Evolutionary conservation across 1,140 invertebrate genomes (phyloP), one percentile per base, ranked within the genome.

Genomic region (Diplogasteroides magnus): DNA sequence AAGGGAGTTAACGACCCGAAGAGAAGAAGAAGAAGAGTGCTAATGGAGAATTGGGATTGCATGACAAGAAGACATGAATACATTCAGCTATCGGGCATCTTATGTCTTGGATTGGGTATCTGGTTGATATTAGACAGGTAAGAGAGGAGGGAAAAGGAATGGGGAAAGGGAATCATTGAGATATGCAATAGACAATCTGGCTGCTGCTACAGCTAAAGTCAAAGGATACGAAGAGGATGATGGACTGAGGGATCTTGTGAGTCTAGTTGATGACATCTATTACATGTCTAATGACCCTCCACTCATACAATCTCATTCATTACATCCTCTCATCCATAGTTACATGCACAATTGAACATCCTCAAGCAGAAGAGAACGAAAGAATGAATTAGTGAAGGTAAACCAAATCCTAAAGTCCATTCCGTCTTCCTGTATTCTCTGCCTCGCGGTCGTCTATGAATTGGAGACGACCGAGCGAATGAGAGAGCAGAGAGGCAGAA

Each of bases 61-160:
- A n/a, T n/a, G n/a, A n/a, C n/a, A n/a, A n/a, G n/a, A n/a, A n/a
- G n/a, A n/a, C n/a, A n/a, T n/a, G n/a, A n/a, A n/a, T n/a, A n/a
- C 31, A 73, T 80, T 66, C 61, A 81, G 79, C 48, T 82, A 55
- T 82, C 81, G 61, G 80, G 80, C 48, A 61, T 81, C 25, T 76
- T 83, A 28, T 82, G 80, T 68, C 61, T 82, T 37, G 66, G 74
- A 15, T 73, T 82, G 14, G 80, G 78, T 23, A 58, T 74, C 55
- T 82, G 81, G 79, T 62, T 82, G 26, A 73, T 82, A 19, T 67
- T 83, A n/a, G 80, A 82, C 63, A 77, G n/a, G n/a, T n/a, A n/a
- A n/a, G n/a, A n/a, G n/a, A n/a, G n/a, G n/a, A n/a, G n/a, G n/a
- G n/a, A n/a, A n/a, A n/a, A n/a, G n/a, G n/a, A n/a, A n/a, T n/a